These are phyloP conservation scores for Hemibates koningsi DNA, from an alignment of 2,113 vertebrate genomes.

Conservation along the genomic window DNA sequence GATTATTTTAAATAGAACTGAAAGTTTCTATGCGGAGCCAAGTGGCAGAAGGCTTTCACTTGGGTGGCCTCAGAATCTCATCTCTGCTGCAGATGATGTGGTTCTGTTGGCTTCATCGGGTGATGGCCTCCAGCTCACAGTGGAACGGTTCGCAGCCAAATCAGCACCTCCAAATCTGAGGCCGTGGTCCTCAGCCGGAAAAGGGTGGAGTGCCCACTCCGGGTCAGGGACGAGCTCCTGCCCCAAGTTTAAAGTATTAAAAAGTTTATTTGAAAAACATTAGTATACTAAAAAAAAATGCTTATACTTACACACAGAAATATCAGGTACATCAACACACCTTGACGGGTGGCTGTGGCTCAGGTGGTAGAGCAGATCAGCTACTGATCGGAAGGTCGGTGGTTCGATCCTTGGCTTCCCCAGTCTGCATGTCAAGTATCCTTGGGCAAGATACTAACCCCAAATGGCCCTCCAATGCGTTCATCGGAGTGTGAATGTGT, in stretches of 20 bases:
- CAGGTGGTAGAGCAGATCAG: too few species aligned
- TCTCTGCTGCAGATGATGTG: background rate
- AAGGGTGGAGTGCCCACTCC: background rate
- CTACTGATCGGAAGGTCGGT: too few species aligned
- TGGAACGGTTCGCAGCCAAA: rapidly evolving
- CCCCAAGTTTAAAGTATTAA: background rate
- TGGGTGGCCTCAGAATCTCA: background rate
- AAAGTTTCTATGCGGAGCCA: background rate
- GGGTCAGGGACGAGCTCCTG: background rate
- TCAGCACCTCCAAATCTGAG: background rate
- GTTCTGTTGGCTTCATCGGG: background rate
- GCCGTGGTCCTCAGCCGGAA: background rate
- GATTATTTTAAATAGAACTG: background rate
- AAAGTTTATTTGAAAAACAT: background rate
- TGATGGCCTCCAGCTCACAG: background rate
- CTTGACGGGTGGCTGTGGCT: too few species aligned
- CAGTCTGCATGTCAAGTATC: too few species aligned
- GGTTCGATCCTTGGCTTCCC: too few species aligned
- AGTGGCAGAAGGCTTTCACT: background rate
- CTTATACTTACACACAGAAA: background rate
- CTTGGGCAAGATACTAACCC: too few species aligned
- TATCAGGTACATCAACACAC: background rate
- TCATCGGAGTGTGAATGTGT: too few species aligned
- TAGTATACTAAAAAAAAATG: background rate
- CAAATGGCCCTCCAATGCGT: too few species aligned